Conservation (phyloP, 2,888 invertebrate genomes). For the Zootermopsis nevadensis region DNA sequence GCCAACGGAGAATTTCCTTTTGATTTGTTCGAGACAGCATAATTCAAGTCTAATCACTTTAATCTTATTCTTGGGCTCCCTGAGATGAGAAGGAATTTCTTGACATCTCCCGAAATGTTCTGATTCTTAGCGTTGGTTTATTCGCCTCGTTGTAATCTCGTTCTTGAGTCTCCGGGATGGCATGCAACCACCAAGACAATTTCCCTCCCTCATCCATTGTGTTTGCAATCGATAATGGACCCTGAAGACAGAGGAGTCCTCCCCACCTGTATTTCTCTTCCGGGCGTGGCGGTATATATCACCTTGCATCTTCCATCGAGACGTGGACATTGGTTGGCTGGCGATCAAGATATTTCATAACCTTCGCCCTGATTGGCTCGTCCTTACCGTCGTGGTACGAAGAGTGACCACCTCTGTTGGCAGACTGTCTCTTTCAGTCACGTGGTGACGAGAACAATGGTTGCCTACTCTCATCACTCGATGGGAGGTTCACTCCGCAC, state of each 20-base stretch:
- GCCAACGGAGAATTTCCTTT: too few relatives aligned
- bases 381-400: background rate
- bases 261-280: constrained; percentile 5
- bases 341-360: background rate
- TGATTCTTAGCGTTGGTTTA: too few relatives aligned
- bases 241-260: background rate
- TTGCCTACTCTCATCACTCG: constrained; percentile 24
- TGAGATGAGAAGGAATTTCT: too few relatives aligned
- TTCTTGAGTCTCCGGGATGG: too few relatives aligned
- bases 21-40: too few relatives aligned
- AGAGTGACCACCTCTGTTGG: constrained; percentile 34
- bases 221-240: background rate
- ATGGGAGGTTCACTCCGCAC: constrained; percentile 19
- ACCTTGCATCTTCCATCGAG: constrained; percentile 16
- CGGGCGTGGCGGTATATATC: background rate
- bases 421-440: constrained; percentile 8
- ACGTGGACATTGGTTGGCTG: constrained; percentile 23
- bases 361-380: constrained; percentile 6
- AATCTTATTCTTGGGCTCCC: too few relatives aligned
- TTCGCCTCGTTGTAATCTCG: too few relatives aligned
- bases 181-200: too few relatives aligned
- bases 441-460: constrained; percentile 36
- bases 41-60: too few relatives aligned
- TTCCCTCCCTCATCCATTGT: background rate
- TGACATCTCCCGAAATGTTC: too few relatives aligned